Percentiles rank a stretch among this genome's conserved stretches.
These are phyloP conservation scores for Sweltsa coloradensis DNA, from an alignment of 1,140 invertebrate species.

Conservation along the genomic window DNA sequence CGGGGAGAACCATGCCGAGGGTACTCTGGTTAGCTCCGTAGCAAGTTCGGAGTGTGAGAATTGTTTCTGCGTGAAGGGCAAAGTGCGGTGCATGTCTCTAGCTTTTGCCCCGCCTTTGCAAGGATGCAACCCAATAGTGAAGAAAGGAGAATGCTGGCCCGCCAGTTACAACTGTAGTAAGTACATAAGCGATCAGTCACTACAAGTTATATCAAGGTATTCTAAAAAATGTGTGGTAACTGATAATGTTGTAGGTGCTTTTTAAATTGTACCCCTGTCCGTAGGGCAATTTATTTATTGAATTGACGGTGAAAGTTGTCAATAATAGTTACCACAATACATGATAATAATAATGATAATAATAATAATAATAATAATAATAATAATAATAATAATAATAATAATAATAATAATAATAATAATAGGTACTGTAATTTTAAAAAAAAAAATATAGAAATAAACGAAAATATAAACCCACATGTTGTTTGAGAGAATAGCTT, in stretches of 20 bases:
- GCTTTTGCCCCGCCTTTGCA: slow-evolving; percentile 59
- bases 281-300: no score
- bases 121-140: slow-evolving; percentile 62
- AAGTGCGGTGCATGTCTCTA: slow-evolving; percentile 58
- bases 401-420: slow-evolving; percentile 4
- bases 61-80: slow-evolving; percentile 68
- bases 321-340: no score
- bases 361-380: neutral
- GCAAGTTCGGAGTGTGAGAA: slow-evolving; percentile 51
- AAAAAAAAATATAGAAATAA: neutral
- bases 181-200: slow-evolving; percentile 24
- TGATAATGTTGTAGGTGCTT: no score
- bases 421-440: slow-evolving; percentile 12
- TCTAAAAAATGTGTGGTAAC: no score
- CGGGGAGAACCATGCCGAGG: slow-evolving; percentile 48
- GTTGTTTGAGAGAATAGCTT: neutral
- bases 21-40: slow-evolving; percentile 54
- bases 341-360: no score
- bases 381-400: slow-evolving; percentile 15
- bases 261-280: no score
- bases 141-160: slow-evolving; percentile 68
- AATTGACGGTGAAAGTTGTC: no score
- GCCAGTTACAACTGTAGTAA: slow-evolving; percentile 68
- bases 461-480: neutral
- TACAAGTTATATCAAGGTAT: no score